phyloP scores from a whole-genome alignment of 2,113 vertebrate species.

The Sminthopsis crassicaudata region DNA sequence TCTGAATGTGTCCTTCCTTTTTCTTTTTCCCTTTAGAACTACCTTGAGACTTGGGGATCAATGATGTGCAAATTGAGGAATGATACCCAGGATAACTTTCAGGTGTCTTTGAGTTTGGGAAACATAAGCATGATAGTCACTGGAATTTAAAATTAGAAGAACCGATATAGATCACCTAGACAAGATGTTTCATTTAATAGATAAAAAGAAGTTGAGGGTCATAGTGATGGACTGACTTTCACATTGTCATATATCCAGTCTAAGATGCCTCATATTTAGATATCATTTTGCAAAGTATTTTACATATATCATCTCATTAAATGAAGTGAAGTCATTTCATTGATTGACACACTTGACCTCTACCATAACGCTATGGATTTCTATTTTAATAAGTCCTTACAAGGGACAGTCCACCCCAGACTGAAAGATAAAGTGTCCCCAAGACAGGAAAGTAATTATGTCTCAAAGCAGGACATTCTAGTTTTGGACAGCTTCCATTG shows the following conservation, averaged over 20 bases:
- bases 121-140: background rate
- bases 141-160: background rate
- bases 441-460: background rate
- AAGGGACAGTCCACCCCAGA: background rate
- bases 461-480: background rate
- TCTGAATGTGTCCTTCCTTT: slow-evolving; percentile 11
- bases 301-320: background rate
- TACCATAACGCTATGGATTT: background rate
- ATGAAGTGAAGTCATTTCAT: background rate
- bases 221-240: background rate
- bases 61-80: background rate
- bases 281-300: background rate
- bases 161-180: background rate
- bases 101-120: background rate
- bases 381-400: background rate
- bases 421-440: background rate
- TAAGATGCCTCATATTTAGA: background rate
- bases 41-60: slow-evolving; percentile 3
- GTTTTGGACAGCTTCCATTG: background rate
- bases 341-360: background rate
- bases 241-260: background rate
- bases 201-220: background rate
- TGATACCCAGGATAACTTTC: background rate
- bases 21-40: slow-evolving; percentile 14
- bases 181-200: background rate